Percentiles rank a stretch among this genome's conserved stretches.
Conservation (phyloP, 2,113 vertebrate species). For the Donacobius atricapilla region DNA sequence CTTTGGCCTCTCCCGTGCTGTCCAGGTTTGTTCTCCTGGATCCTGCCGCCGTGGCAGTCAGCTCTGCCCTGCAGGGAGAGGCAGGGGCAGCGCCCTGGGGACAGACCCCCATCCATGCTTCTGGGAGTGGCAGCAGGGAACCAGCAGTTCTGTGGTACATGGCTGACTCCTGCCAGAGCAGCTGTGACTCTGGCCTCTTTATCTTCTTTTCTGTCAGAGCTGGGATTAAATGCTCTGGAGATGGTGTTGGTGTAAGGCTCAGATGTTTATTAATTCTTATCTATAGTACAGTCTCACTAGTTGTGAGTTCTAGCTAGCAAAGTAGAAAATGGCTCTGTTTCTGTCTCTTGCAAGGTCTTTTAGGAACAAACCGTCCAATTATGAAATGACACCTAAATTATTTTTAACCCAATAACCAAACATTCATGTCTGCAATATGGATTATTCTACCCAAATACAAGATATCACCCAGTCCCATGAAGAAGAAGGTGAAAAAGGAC, state of each 20-base stretch:
- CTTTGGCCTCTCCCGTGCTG: background rate
- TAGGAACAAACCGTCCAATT: background rate
- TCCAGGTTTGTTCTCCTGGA: background rate
- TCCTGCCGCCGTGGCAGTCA: fast-evolving
- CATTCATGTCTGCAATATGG: background rate
- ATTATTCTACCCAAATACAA: background rate
- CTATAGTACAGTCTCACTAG: background rate
- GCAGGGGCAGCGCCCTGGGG: background rate
- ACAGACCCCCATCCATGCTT: background rate
- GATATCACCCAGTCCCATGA: background rate
- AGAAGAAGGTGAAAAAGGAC: background rate
- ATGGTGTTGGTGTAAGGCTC: background rate
- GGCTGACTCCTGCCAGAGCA: background rate
- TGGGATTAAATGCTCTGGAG: background rate
- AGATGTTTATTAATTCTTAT: background rate
- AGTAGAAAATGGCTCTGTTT: background rate
- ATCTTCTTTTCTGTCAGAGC: background rate
- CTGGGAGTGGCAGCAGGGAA: background rate
- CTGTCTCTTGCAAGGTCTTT: background rate
- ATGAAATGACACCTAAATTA: background rate
- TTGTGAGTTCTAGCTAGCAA: background rate
- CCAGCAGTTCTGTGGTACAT: background rate
- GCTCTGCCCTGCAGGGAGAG: background rate
- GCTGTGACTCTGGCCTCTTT: background rate
- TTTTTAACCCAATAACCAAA: background rate